Conservation (phyloP, 1,140 invertebrate species). For the Tetramorium simillimum region DNA sequence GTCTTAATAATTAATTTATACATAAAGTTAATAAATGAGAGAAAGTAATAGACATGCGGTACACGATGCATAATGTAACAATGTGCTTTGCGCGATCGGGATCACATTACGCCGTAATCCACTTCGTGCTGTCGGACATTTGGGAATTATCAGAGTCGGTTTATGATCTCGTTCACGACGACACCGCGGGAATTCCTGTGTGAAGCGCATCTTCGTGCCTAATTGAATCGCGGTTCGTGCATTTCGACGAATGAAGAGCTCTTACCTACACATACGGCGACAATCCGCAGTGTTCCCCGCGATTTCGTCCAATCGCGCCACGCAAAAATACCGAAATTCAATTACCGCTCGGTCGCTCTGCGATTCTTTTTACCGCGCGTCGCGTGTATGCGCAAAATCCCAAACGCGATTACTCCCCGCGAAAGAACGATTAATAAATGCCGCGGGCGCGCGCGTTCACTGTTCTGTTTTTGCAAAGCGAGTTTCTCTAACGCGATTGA, state of each 20-base stretch:
- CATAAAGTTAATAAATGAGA: background rate
- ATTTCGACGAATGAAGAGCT: conserved; percentile 36
- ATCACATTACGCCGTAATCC: conserved; percentile 27
- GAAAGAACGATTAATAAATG: background rate
- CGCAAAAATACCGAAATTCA: conserved; percentile 20
- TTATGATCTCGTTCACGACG: conserved; percentile 21
- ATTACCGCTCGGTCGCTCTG: background rate
- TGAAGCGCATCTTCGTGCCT: conserved; percentile 36
- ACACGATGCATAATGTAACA: background rate
- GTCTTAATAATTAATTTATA: background rate
- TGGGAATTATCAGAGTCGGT: conserved; percentile 23
- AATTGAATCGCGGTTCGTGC: conserved; percentile 51
- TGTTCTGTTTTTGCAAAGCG: background rate
- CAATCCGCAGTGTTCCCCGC: background rate
- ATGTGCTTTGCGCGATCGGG: background rate
- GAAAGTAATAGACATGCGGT: background rate
- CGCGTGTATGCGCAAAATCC: background rate
- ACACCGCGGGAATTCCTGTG: conserved; percentile 39
- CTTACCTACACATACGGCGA: background rate
- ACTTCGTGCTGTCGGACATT: conserved; percentile 13
- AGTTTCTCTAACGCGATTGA: background rate
- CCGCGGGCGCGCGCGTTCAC: background rate
- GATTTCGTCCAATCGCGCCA: background rate
- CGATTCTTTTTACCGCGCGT: background rate
- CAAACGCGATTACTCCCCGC: background rate